Base-by-base conservation (phyloP, 1,140 invertebrate genomes). In the Zaprionus camerounensis region DNA sequence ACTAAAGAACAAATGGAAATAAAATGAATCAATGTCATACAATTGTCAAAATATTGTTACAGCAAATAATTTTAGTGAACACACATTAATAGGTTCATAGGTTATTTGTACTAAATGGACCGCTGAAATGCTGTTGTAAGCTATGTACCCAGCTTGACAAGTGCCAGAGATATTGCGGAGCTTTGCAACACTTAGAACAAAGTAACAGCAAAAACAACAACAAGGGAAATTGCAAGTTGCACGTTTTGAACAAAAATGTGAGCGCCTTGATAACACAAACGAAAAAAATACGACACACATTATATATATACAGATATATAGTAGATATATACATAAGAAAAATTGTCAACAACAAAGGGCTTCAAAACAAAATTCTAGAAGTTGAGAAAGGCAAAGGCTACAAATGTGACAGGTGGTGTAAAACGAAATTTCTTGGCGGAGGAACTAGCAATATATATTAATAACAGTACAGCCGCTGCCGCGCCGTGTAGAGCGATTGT, bases 181-280 rank as follows among this genome's bases (percentile, higher is more conserved):
- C 61, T 76, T 66, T 55, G 44, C 74, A 76, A 65, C 69, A 76
- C 69, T 4, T 3, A 34, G 38, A 59, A 53, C 31, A 24, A n/a
- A 46, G 38, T 11, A 59, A 59, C 56, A 81, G 59, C 64, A 75
- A 70, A 58, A 81, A 73, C 63, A 81, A 73, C 64, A 74, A 59
- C 62, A 78, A 49, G 44, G 51, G 44, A 51, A 71, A 76, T 68
- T 86, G 80, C 83, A 82, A 59, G 73, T 67, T 83, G 83, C 83
- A 87, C 83, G 83, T 87, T 87, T 87, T 87, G 67, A 66, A 88
- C 72, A 78, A 76, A 72, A 71, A 76, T 76, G 74, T 76, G 74
- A 34, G 61, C 74, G 55, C 62, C 57, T 66, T 88, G 84, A 87
- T 87, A 87, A 86, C 70, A 81, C 68, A 73, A 75, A 56, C 72